phyloP scores from a whole-genome alignment of 2,797 vertebrate species.

The Tamandua tetradactyla region DNA sequence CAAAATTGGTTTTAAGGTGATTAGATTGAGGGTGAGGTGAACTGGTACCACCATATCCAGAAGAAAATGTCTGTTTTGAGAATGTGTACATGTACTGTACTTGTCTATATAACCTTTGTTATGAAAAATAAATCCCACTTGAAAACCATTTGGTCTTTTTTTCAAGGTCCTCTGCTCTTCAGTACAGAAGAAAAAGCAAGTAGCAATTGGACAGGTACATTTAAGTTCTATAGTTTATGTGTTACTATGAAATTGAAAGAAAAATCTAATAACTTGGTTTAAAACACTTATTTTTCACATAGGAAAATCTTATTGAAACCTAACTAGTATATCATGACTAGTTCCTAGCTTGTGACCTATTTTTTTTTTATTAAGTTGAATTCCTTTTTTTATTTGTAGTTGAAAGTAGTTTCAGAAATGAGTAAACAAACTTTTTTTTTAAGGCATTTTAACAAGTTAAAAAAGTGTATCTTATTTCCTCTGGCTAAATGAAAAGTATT shows the following conservation, averaged over 20 bases:
- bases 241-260: constrained; percentile 37
- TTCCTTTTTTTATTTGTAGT: constrained; percentile 45
- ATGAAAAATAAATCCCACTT: background rate
- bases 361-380: background rate
- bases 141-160: background rate
- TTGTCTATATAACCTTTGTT: background rate
- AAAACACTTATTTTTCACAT: background rate
- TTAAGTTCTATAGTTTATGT: constrained; percentile 21
- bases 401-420: constrained; percentile 43
- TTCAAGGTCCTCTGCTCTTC: constrained; percentile 25
- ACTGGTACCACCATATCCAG: background rate
- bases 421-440: background rate
- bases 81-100: background rate
- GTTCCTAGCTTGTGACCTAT: background rate
- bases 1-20: background rate
- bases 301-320: background rate
- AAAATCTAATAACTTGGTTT: constrained; percentile 7
- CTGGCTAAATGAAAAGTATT: background rate
- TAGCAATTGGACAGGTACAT: constrained; percentile 37
- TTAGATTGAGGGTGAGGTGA: background rate
- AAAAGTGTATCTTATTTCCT: constrained; percentile 36
- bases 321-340: background rate
- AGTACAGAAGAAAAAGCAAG: background rate
- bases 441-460: background rate
- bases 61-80: background rate